phyloP scores from a whole-genome alignment of 2,797 vertebrate species.

The Tragelaphus oryx region DNA sequence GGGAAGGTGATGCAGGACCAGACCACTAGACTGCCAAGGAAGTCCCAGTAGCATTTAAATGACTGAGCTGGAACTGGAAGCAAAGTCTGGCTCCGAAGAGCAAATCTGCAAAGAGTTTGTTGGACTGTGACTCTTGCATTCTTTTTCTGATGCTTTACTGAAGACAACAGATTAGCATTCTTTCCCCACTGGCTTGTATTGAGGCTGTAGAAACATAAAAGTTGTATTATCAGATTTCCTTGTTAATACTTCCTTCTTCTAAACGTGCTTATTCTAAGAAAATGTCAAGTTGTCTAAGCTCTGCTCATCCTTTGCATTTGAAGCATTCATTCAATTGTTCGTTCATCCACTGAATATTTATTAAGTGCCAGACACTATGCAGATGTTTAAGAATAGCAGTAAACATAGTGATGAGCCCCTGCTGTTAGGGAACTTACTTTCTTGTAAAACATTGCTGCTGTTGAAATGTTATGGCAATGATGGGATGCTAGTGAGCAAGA shows the following conservation, averaged over 20 bases:
- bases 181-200: background rate
- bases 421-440: background rate
- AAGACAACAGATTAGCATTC: background rate
- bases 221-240: background rate
- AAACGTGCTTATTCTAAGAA: background rate
- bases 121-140: background rate
- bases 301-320: background rate
- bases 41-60: background rate
- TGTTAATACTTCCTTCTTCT: background rate
- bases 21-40: background rate
- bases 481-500: background rate
- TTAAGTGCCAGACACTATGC: background rate
- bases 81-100: background rate
- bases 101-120: background rate
- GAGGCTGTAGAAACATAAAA: background rate
- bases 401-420: background rate
- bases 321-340: background rate
- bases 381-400: background rate
- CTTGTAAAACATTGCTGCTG: background rate
- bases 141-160: background rate
- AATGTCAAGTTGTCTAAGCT: background rate
- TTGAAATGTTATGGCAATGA: too few relatives aligned
- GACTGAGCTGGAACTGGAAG: background rate
- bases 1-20: background rate
- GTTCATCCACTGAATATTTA: background rate